phyloP scores from a whole-genome alignment of 2,113 vertebrate genomes.

The Climacteris rufus region DNA sequence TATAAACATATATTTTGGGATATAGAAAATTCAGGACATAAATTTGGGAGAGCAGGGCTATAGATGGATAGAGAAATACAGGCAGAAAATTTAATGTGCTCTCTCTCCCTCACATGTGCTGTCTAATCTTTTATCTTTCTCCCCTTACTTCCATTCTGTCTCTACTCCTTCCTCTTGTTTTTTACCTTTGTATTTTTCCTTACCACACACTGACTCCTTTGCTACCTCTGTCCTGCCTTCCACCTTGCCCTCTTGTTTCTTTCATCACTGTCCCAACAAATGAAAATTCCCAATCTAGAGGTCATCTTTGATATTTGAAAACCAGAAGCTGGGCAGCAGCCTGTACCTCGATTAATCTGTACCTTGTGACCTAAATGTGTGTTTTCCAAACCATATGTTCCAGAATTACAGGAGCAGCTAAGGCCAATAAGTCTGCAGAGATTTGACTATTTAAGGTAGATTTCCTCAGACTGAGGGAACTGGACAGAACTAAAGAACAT shows the following conservation, averaged over 20 bases:
- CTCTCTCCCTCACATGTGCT: neutral
- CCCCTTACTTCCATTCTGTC: neutral
- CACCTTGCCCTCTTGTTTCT: neutral
- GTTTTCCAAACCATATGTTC: constrained; percentile 26
- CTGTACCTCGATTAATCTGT: neutral
- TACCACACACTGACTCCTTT: neutral
- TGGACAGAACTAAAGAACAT: neutral
- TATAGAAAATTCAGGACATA: neutral
- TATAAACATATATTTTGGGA: too few relatives aligned
- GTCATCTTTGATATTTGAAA: neutral
- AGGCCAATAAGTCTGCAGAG: neutral
- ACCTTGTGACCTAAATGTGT: neutral
- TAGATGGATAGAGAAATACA: neutral
- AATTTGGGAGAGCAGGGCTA: neutral
- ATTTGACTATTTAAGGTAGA: neutral
- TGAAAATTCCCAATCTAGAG: neutral
- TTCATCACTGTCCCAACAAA: neutral
- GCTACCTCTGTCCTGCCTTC: neutral
- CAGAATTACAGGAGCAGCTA: constrained; percentile 22
- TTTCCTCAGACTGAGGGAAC: neutral
- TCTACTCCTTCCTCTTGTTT: neutral
- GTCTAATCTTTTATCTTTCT: neutral
- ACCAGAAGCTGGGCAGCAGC: neutral
- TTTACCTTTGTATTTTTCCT: neutral
- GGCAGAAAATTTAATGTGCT: neutral